Conservation (phyloP, 2,113 vertebrate species). For the Carettochelys insculpta region DNA sequence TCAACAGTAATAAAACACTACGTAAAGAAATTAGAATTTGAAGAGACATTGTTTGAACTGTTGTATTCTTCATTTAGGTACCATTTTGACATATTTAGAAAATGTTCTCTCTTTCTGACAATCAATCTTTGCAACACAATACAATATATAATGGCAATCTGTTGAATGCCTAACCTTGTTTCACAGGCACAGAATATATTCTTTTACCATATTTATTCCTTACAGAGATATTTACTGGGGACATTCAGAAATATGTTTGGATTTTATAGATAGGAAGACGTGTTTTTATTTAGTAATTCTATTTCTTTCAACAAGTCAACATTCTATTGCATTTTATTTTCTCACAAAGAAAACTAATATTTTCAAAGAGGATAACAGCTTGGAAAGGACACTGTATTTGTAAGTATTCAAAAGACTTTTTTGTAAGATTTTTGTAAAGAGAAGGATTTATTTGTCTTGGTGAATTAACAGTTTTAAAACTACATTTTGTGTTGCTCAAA, state of each 20-base stretch:
- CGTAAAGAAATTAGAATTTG: background rate
- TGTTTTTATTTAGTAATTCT: background rate
- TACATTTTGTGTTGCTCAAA: background rate
- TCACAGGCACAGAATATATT: background rate
- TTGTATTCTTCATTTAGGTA: constrained; percentile 26
- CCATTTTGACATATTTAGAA: constrained; percentile 31
- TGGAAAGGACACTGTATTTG: background rate
- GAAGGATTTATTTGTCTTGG: background rate
- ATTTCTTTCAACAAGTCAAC: background rate
- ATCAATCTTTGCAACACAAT: background rate
- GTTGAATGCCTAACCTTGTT: background rate
- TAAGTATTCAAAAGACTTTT: background rate
- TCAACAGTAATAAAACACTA: background rate
- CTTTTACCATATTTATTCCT: background rate
- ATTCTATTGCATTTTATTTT: constrained; percentile 6
- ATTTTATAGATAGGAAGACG: background rate
- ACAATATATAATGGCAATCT: background rate
- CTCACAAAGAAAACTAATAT: background rate
- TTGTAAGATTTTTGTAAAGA: background rate
- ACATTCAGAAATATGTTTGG: background rate
- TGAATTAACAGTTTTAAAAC: background rate
- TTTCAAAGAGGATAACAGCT: background rate
- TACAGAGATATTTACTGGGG: background rate
- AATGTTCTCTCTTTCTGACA: background rate
- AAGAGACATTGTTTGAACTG: background rate